Evolutionary conservation across 2,113 vertebrate genomes (phyloP).

Genomic region (Phylloscopus trochilus): DNA sequence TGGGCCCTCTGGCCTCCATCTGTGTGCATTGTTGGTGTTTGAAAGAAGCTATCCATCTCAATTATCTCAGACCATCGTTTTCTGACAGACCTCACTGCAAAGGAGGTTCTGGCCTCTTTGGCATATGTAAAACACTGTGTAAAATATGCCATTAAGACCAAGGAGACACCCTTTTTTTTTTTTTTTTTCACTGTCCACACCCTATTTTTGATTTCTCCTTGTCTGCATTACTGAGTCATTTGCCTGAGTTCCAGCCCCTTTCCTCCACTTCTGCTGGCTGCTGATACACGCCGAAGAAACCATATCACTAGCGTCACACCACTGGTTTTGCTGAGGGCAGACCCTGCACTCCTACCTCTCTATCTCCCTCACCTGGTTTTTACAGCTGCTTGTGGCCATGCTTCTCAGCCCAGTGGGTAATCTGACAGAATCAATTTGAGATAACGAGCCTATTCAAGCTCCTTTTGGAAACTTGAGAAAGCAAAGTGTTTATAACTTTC

Average conservation of each 20-base stretch:
- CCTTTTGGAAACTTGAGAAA: neutral
- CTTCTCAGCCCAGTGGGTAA: neutral
- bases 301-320: fast-evolving
- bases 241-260: neutral
- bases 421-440: neutral
- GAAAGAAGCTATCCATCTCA: neutral
- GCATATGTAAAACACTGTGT: neutral
- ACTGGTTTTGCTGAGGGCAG: neutral
- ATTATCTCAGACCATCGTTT: fast-evolving
- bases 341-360: neutral
- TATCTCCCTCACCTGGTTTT: neutral
- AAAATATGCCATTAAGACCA: neutral
- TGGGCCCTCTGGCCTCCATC: fast-evolving
- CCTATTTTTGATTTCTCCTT: neutral
- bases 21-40: fast-evolving
- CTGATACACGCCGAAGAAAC: fast-evolving
- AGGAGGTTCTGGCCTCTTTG: fast-evolving
- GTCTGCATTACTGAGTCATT: neutral
- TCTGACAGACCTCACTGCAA: neutral
- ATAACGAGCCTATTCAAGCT: neutral
- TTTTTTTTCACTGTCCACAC: neutral
- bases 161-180: neutral
- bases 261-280: fast-evolving
- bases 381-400: neutral
- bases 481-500: neutral